phyloP scores from a whole-genome alignment of 1,140 invertebrate genomes.

The Palaemon carinicauda region DNA sequence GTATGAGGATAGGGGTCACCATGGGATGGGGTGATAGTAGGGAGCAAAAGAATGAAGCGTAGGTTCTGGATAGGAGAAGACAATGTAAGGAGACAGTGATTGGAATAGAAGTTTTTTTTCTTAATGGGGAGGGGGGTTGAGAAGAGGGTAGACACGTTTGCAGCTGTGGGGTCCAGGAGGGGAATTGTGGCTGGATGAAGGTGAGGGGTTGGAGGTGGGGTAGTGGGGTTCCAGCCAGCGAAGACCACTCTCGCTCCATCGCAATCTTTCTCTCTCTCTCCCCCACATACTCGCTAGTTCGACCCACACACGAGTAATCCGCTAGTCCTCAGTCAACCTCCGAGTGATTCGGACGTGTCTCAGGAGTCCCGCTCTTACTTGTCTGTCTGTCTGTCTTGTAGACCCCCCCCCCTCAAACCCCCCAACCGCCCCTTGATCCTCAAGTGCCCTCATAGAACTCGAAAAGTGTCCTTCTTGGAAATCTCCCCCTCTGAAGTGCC shows the following conservation, averaged over 20 bases:
- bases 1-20: no score
- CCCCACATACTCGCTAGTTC: no score
- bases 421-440: neutral
- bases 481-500: no score
- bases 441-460: neutral
- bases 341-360: constrained; percentile 23
- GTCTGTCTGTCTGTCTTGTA: neutral
- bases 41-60: neutral
- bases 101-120: neutral
- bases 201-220: neutral
- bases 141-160: neutral
- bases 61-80: neutral
- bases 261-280: no score
- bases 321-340: constrained; percentile 35
- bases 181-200: neutral
- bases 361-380: no score
- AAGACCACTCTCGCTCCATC: no score
- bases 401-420: neutral
- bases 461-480: no score
- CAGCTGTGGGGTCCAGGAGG: neutral
- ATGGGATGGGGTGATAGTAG: no score
- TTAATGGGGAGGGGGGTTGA: neutral
- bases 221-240: neutral
- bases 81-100: neutral
- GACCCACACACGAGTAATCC: neutral